phyloP scores from a whole-genome alignment of 2,888 invertebrate genomes.

The Adela reaumurella region DNA sequence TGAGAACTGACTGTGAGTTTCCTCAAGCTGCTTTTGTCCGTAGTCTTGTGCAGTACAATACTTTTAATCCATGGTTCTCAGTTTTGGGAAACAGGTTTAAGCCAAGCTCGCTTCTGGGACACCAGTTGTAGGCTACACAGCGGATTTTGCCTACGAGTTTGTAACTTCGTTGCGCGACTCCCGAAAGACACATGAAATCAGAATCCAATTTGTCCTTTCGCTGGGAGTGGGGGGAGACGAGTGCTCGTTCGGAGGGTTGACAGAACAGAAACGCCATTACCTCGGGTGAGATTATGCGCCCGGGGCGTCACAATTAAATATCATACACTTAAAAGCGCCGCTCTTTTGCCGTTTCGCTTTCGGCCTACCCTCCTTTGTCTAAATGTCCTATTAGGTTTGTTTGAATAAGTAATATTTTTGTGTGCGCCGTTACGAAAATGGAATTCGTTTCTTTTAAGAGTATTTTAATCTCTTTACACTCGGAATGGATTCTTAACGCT shows the following conservation, averaged over 20 bases:
- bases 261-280: conserved; percentile 58
- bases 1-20: too few species aligned
- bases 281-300: conserved; percentile 58
- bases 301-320: conserved; percentile 59
- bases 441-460: conserved; percentile 54
- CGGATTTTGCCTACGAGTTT: too few species aligned
- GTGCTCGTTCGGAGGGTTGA: conserved; percentile 1
- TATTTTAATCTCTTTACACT: conserved; percentile 42
- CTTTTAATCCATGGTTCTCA: too few species aligned
- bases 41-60: too few species aligned
- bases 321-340: conserved; percentile 59
- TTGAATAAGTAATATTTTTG: conserved; percentile 59
- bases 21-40: too few species aligned
- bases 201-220: conserved; percentile 55
- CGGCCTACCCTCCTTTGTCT: conserved; percentile 41
- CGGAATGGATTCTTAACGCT: neutral
- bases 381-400: conserved; percentile 58
- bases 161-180: neutral
- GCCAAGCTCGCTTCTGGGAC: too few species aligned
- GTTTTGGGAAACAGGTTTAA: too few species aligned
- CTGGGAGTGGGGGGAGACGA: conserved; percentile 5
- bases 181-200: conserved; percentile 20
- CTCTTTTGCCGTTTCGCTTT: conserved; percentile 54
- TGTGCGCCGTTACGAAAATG: conserved; percentile 53
- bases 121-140: too few species aligned